Percentiles rank a stretch among this genome's conserved stretches.
phyloP scores from a whole-genome alignment of 2,888 invertebrate species.

The Spilosoma lubricipeda region DNA sequence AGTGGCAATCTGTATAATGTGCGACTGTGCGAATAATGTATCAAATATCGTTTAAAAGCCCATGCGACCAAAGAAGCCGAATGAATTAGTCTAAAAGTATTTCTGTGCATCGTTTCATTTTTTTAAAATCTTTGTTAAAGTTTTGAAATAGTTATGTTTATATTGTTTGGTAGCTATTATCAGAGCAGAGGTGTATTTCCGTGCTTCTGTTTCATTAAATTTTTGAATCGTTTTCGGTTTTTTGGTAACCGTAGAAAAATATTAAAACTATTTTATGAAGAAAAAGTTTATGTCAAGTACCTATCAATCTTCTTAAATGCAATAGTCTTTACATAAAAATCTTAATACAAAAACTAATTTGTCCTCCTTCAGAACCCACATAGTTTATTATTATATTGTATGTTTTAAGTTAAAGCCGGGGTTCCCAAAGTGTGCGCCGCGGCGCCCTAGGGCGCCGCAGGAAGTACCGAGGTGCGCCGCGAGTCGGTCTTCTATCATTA shows the following conservation, averaged over 20 bases:
- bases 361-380: not conserved
- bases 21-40: constrained; percentile 6
- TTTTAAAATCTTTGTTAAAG: no score
- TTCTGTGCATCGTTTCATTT: no score
- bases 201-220: not conserved
- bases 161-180: no score
- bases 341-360: not conserved
- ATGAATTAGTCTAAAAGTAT: constrained; percentile 11
- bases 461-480: no score
- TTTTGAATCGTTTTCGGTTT: not conserved
- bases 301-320: no score
- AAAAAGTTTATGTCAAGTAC: no score
- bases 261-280: no score
- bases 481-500: no score
- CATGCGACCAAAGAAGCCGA: not conserved
- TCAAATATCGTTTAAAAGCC: constrained; percentile 6
- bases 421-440: no score
- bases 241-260: no score
- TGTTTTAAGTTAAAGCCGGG: not conserved
- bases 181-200: not conserved
- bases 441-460: no score
- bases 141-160: not conserved
- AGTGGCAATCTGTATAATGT: constrained; percentile 25
- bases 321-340: no score
- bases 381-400: not conserved